Base-by-base conservation (phyloP, 2,113 vertebrate species). In the Uria lomvia region DNA sequence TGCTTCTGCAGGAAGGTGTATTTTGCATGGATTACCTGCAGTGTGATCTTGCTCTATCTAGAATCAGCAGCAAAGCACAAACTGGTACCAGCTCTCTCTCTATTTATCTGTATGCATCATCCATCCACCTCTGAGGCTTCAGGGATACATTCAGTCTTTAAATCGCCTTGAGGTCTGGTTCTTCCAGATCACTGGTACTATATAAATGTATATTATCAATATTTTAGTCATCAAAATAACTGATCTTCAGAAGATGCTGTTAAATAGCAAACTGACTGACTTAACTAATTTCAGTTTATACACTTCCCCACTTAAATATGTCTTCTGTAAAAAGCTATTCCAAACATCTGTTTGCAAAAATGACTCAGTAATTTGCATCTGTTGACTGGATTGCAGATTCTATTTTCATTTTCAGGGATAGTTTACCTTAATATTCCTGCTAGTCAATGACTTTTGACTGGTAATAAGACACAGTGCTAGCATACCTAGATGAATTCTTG, bases 351-450 rank as follows among this genome's bases (percentile, higher is more conserved):
- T 92, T 95, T 95, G 62, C 47, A 92, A 94, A 97, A 94, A 91
- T 89, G 66, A n/a, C 73, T 87, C 85, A 32, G 82, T 86, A 89
- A 93, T 95, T 96, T 97, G 26, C 50, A 82, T 95, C 73, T 83
- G 50, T 95, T 80, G 62, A 68, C 73, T 90, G 40, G 53, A 96
- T 86, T 91, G 76, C 22, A 83, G 80, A 89, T 87, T 93, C 82
- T 78, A 38, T 71, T 95, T 93, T 89, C 55, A 87, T 80, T 92
- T 96, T 86, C 59, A 80, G 58, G 53, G 76, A 45, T 3, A 70
- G 58, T 91, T 91, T 68, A 24, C 42, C 45, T 80, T 90, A 97
- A 76, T 94, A 94, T 86, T 95, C 82, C 19, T 53, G 45, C 70
- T 95, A 83, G 80, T 92, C 60, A 68, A 75, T 50, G 38, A 63